Evolutionary conservation across 2,797 vertebrate genomes (phyloP), one percentile per base, ranked within the genome.

Genomic region (Silurus aristotelis): DNA sequence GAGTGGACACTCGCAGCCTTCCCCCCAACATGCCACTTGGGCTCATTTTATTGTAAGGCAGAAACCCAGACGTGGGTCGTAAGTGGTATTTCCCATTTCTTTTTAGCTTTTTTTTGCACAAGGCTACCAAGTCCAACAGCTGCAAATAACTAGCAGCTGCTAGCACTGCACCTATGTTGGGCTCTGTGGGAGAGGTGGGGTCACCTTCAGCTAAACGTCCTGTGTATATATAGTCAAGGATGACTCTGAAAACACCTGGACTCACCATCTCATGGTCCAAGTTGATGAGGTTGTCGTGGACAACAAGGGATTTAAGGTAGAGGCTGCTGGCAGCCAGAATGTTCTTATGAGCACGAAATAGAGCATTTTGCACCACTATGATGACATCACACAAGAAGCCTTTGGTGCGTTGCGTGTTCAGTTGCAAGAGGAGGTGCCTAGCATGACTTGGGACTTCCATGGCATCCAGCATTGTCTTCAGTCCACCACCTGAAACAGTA

Each of bases 251-350:
- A 90, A 99, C 96, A 83, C 96, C 97, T 25, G 98, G 98, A 95
- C 98, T 99, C 94, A 99, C 98, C 98, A 99, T 99, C 95, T 99
- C 98, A 90, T 99, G 98, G 95, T 99, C 98, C 89, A 99, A 95
- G 95, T 99, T 99, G 92, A 99, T 97, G 91, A 99, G 97, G 95
- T 99, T 99, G 96, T 99, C 98, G 31, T 99, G 98, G 92, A 99
- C 97, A 90, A 99, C 98, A 95, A 99, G 93, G 86, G 98, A 99
- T 93, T 99, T 99, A 95, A 99, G 96, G 96, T 99, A 99, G 93
- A 98, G 97, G 93, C 98, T 99, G 95, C 98, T 99, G 96, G 98
- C 98, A 73, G 98, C 98, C 94, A 99, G 94, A 95, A 99, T 98
- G 95, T 99, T 99, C 96, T 99, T 99, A 95, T 99, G 98, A 20